phyloP scores from a whole-genome alignment of 2,113 vertebrate genomes.

The Cygnus atratus region DNA sequence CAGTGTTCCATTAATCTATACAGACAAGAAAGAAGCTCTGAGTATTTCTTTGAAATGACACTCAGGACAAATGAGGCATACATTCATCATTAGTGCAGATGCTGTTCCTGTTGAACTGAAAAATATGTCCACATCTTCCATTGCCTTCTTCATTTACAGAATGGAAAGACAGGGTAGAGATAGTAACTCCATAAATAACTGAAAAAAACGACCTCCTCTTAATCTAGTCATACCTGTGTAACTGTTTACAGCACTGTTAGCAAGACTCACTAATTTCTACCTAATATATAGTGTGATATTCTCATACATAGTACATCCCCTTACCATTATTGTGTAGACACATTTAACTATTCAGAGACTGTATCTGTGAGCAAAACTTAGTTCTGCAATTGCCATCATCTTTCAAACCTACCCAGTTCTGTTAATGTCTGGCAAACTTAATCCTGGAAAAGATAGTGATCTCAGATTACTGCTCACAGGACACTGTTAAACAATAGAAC shows the following conservation, averaged over 20 bases:
- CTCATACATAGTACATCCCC: background rate
- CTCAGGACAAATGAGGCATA: background rate
- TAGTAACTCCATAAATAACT: background rate
- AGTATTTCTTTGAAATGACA: background rate
- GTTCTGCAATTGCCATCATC: background rate
- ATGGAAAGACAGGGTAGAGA: background rate
- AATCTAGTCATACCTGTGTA: background rate
- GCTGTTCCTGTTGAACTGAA: background rate
- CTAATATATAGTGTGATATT: background rate
- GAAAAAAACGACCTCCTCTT: background rate
- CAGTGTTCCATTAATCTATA: background rate
- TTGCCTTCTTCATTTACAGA: background rate
- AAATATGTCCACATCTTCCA: background rate
- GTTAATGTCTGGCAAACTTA: constrained; percentile 40
- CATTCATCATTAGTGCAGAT: background rate
- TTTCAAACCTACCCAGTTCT: background rate
- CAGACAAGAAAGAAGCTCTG: background rate
- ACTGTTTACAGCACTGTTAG: background rate
- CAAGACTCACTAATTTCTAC: background rate
- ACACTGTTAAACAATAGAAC: constrained; percentile 45
- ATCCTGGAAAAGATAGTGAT: constrained; percentile 30
- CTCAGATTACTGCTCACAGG: constrained; percentile 29
- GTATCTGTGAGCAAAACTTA: background rate
- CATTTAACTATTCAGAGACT: background rate
- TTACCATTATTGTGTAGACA: background rate